Evolutionary conservation across 1,140 invertebrate species (phyloP).

Genomic region (Drosophila punjabiensis): DNA sequence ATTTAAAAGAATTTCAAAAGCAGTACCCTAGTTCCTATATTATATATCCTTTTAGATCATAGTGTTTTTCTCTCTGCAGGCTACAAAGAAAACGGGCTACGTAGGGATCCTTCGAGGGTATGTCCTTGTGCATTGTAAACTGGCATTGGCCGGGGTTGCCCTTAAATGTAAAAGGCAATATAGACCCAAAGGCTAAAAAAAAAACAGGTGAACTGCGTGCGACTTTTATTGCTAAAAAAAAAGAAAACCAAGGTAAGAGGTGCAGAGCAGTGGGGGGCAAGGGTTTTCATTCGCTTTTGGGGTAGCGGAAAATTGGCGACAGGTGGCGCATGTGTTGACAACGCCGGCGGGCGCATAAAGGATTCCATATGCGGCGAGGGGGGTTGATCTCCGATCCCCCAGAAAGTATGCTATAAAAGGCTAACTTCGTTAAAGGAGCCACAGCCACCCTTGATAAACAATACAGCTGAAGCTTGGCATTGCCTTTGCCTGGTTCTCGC

Average conservation of each 20-base stretch:
- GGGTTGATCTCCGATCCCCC: slow-evolving; percentile 41
- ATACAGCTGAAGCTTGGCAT: slow-evolving; percentile 24
- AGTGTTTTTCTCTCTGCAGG: neutral
- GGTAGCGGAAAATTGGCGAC: slow-evolving; percentile 62
- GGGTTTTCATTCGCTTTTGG: slow-evolving; percentile 8
- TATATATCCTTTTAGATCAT: neutral
- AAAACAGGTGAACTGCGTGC: slow-evolving; percentile 67
- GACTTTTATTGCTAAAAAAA: slow-evolving; percentile 68
- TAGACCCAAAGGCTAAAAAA: slow-evolving; percentile 31
- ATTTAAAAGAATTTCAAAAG: neutral
- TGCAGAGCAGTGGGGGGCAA: neutral
- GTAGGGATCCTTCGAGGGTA: slow-evolving; percentile 26
- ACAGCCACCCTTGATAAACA: slow-evolving; percentile 28
- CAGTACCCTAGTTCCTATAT: neutral
- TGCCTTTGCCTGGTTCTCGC: slow-evolving; percentile 4
- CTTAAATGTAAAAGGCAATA: slow-evolving; percentile 59
- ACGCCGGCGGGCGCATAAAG: slow-evolving; percentile 33
- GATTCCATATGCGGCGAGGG: slow-evolving; percentile 31
- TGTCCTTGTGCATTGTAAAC: slow-evolving; percentile 53
- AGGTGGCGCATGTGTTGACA: slow-evolving; percentile 74
- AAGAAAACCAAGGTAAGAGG: neutral
- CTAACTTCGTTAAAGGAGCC: slow-evolving; percentile 42
- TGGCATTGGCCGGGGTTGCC: slow-evolving; percentile 25
- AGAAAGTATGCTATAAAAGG: slow-evolving; percentile 42
- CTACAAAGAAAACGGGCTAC: no score